Percentiles rank a stretch among this genome's conserved stretches.
phyloP scores from a whole-genome alignment of 92 coral and sea anemone genomes.

The Siderastrea radians region DNA sequence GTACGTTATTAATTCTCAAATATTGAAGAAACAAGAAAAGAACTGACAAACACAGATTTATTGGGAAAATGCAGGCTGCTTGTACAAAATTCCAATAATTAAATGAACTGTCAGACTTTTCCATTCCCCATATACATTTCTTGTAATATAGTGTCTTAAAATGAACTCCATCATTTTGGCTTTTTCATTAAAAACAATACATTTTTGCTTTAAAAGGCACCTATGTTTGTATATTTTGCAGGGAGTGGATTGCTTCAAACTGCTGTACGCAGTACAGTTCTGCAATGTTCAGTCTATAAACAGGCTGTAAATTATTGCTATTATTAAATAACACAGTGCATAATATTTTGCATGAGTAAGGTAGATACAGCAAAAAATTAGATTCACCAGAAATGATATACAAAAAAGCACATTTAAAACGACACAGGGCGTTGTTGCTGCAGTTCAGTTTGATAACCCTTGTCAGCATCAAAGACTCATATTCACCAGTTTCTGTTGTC shows the following conservation, averaged over 20 bases:
- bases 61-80: neutral
- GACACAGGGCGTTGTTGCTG: neutral
- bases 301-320: neutral
- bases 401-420: neutral
- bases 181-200: neutral
- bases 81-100: neutral
- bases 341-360: neutral
- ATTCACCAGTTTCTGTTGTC: neutral
- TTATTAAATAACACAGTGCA: neutral
- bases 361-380: neutral
- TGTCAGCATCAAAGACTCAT: neutral
- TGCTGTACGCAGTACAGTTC: neutral
- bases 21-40: neutral
- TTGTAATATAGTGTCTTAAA: neutral
- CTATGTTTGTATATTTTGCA: neutral
- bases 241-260: neutral
- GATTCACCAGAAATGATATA: neutral
- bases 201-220: too few species aligned
- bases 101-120: neutral
- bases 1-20: too few species aligned
- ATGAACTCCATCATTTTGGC: neutral
- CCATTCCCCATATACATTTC: neutral
- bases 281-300: neutral
- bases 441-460: neutral
- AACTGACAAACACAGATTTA: slow-evolving; percentile 16